phyloP scores from a whole-genome alignment of 2,888 invertebrate species.

The Endotricha flammealis region DNA sequence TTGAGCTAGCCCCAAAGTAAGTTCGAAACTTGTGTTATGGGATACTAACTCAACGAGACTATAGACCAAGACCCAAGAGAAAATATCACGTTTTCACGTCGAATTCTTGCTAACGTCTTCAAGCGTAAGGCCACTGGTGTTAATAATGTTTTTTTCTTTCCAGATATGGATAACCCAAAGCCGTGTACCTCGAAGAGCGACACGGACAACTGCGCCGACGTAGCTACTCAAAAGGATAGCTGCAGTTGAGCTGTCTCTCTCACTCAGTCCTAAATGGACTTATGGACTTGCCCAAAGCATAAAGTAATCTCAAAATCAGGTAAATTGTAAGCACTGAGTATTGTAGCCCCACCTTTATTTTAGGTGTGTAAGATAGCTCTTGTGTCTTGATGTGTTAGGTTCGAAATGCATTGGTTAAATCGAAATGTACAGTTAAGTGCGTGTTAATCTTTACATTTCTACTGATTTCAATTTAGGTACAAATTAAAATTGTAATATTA shows the following conservation, averaged over 20 bases:
- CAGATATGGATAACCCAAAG: slow-evolving; percentile 52
- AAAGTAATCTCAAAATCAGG: slow-evolving; percentile 70
- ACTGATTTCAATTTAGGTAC: too few species aligned
- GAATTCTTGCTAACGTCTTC: too few species aligned
- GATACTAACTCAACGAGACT: too few species aligned
- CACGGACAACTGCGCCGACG: slow-evolving; percentile 37
- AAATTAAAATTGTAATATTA: too few species aligned
- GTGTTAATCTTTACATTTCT: too few species aligned
- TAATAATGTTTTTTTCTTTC: slow-evolving; percentile 17
- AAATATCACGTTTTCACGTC: too few species aligned
- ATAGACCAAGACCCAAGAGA: too few species aligned
- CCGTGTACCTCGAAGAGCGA: slow-evolving; percentile 50
- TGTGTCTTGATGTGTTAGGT: slow-evolving; percentile 20
- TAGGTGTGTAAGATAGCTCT: slow-evolving; percentile 41
- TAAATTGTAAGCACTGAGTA: slow-evolving; percentile 59
- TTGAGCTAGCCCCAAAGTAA: too few species aligned
- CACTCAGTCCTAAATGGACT: slow-evolving; percentile 40
- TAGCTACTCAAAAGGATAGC: slow-evolving; percentile 41
- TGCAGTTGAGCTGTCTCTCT: slow-evolving; percentile 62
- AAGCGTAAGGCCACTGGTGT: too few species aligned
- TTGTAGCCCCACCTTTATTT: slow-evolving; percentile 42
- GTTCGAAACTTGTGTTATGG: too few species aligned
- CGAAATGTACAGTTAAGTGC: too few species aligned
- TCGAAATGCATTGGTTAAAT: slow-evolving; percentile 1
- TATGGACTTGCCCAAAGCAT: slow-evolving; percentile 66